Base-by-base conservation (phyloP, 2,113 vertebrate species). In the Dunckerocampus dactyliophorus region DNA sequence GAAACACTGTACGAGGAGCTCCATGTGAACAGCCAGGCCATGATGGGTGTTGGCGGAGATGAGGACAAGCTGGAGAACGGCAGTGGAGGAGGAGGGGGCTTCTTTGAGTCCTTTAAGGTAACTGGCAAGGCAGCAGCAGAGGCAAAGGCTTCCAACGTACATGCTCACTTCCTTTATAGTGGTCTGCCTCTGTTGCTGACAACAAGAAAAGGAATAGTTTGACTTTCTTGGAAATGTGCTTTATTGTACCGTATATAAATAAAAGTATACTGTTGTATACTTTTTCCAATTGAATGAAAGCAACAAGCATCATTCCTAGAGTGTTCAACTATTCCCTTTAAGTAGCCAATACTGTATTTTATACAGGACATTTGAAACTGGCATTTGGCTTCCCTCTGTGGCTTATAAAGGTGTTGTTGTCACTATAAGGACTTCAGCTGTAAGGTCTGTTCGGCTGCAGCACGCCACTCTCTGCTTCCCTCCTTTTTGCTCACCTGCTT, bases 21-120 rank as follows among this genome's bases (percentile, higher is more conserved):
- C 22, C 93, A 95, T 48, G 47, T 91, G 34, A 92, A 95, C 91
- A 98, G 94, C 84, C 95, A 98, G 89, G 90, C 94, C 80, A 94
- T 97, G 93, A 93, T 97, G 93, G 95, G 95, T 7, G 74, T 96
- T 2, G 91, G 92, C 22, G 89, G 91, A 3, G 95, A 97, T 5
- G 95, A 97, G 0, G 95, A 97, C 69, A 95, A 94, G 71, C 75
- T 94, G 83, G 95, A 97, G 76, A 98, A 98, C 0, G 95, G 95
- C 14, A 80, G 91, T 1, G 89, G 92, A 1, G 93, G 92, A 16
- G 87, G 91, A 74, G 92, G 95, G 0, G 94, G 95, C 31, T 97
- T 98, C 89, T 95, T 98, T 48, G 95, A 96, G 79, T 98, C 95
- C 62, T 98, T 98, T 76, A 98, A 98, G 95, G 95, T 98, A 92